Conservation (phyloP, 2,888 invertebrate genomes). For the Bombylius major region DNA sequence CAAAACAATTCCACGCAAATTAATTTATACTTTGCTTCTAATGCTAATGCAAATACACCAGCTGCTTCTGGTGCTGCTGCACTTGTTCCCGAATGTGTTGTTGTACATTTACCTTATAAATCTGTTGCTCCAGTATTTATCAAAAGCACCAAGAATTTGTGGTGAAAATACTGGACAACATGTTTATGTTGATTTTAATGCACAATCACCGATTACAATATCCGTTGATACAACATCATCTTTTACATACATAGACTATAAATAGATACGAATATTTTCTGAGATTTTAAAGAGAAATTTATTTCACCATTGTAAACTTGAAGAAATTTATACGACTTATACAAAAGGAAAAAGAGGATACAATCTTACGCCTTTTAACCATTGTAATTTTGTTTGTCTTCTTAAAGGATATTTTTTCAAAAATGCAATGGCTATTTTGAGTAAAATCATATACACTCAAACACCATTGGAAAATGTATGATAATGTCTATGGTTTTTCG, state of each 20-base stretch:
- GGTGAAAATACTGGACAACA: slow-evolving; percentile 73
- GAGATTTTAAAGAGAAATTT: too few species aligned
- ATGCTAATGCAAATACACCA: slow-evolving; percentile 91
- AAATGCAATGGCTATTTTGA: too few species aligned
- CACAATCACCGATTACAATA: slow-evolving; percentile 52
- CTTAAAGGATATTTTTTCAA: too few species aligned
- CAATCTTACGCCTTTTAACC: too few species aligned
- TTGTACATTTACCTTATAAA: slow-evolving; percentile 96
- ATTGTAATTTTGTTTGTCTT: too few species aligned
- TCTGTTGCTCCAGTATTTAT: slow-evolving; percentile 95
- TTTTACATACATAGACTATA: slow-evolving; percentile 45
- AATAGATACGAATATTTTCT: too few species aligned
- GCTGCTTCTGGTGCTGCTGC: slow-evolving; percentile 99
- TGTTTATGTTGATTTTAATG: slow-evolving; percentile 62
- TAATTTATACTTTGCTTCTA: slow-evolving; percentile 90
- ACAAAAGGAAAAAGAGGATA: too few species aligned
- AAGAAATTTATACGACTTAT: too few species aligned
- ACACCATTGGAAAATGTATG: too few species aligned
- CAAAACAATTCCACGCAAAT: background rate
- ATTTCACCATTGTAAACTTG: too few species aligned
- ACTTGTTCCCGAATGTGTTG: slow-evolving; percentile 97
- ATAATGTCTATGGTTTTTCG: too few species aligned
- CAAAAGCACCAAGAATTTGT: slow-evolving; percentile 56
- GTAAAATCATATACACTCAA: too few species aligned
- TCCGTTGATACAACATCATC: slow-evolving; percentile 49